Evolutionary conservation across 2,888 invertebrate genomes (phyloP), one percentile per base, ranked within the genome.

Genomic region (Andrena praecox): DNA sequence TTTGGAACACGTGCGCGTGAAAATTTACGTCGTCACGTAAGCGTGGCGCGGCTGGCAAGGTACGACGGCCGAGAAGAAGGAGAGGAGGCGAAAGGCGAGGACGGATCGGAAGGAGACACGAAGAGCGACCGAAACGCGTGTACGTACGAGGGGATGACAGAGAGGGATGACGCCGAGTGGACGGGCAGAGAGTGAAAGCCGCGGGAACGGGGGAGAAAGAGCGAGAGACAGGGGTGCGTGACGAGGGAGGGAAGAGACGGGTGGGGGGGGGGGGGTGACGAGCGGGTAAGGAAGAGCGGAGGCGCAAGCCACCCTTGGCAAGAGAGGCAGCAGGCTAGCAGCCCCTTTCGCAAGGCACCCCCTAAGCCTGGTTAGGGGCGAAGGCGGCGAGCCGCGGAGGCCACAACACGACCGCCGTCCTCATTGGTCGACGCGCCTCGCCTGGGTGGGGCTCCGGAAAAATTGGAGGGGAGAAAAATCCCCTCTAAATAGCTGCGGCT

Each of bases 181-280:
- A 16, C 10, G 52, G 54, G 93, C 93, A 93, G 93, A 93, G 89
- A 93, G 82, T 56, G 77, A 76, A 59, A 73, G 75, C 79, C 72
- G 60, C 7, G 31, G 2, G 74, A 52, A 56, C 12, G 52, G 24
- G 64, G 7, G 62, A 73, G 48, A 31, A 71, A 31, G 67, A 96
- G 95, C 96, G 96, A 94, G 95, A 95, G 95, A 95, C 95, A 95
- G 95, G 95, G 79, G 95, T 95, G 56, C 31, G 20, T 24, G 59
- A 24, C 48, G 52, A 73, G 80, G 72, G 63, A 42, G 76, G 72
- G 95, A 93, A 85, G 85, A 80, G 59, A 5, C 24, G 50, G 42
- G 42, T 1, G 33, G 3, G 35, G 12, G 35, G 10, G 0, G 4
- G 42, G 42, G 16, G 42, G 12, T 80, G 87, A 85, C 77, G 90